These are phyloP conservation scores for Phaethon lepturus DNA, from an alignment of 2,113 vertebrate genomes.

Conservation along the genomic window DNA sequence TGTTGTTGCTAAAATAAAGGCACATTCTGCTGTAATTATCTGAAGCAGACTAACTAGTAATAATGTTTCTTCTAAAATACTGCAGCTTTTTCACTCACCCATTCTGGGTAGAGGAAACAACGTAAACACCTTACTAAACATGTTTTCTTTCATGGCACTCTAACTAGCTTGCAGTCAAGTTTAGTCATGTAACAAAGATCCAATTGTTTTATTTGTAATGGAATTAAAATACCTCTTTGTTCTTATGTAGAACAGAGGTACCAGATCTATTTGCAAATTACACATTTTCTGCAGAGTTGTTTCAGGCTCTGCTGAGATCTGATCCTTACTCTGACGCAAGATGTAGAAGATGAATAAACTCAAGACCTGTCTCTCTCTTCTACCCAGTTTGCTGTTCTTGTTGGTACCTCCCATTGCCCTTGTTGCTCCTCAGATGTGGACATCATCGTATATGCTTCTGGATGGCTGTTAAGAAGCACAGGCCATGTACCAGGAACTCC, in stretches of 20 bases:
- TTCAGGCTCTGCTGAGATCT: not conserved
- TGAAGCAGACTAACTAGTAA: not conserved
- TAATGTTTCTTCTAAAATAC: not conserved
- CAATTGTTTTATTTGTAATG: constrained; percentile 7
- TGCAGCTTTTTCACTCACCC: not conserved
- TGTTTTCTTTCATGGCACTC: not conserved
- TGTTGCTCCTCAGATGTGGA: not conserved
- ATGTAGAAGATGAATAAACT: not conserved
- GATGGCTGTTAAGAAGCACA: not conserved
- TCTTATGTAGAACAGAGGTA: not conserved
- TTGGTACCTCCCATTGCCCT: not conserved
- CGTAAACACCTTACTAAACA: not conserved
- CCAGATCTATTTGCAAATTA: not conserved
- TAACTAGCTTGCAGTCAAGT: not conserved
- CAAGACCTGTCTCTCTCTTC: not conserved
- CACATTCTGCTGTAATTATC: not conserved
- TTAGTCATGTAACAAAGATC: constrained; percentile 8
- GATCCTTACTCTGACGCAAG: not conserved
- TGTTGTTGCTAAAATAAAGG: not conserved
- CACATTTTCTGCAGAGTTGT: not conserved
- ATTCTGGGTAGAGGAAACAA: not conserved
- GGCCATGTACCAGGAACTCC: not conserved
- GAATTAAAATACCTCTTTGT: constrained; percentile 32
- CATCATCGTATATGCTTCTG: not conserved
- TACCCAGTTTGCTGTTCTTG: not conserved